These are phyloP conservation scores for Micrasema longulum DNA, from an alignment of 1,140 invertebrate genomes.

Conservation along the genomic window DNA sequence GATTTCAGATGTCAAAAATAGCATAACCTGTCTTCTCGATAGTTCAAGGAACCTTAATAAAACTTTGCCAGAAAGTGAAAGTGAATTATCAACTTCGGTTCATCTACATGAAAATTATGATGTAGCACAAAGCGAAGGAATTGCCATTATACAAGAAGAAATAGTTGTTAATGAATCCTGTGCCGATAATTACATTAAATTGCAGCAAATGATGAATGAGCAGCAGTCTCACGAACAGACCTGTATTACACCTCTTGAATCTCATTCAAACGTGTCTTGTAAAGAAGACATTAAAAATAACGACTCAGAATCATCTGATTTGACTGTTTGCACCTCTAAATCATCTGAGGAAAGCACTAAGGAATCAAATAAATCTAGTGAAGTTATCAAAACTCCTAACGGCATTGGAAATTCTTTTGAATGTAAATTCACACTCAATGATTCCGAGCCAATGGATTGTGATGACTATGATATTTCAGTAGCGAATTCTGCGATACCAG, in stretches of 20 bases:
- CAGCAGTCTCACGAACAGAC: too few relatives aligned
- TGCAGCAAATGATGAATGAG: too few relatives aligned
- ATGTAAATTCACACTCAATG: conserved; percentile 1
- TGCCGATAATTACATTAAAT: too few relatives aligned
- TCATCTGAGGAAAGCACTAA: too few relatives aligned
- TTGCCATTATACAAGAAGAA: conserved; percentile 18
- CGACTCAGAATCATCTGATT: too few relatives aligned
- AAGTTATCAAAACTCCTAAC: not conserved
- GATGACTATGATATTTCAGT: conserved; percentile 5
- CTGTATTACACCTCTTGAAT: too few relatives aligned
- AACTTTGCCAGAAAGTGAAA: not conserved
- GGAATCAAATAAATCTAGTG: too few relatives aligned
- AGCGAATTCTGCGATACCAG: too few relatives aligned
- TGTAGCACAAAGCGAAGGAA: conserved; percentile 6
- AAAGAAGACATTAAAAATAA: too few relatives aligned
- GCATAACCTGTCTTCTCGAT: conserved; percentile 1
- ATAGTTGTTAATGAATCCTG: not conserved
- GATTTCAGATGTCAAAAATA: conserved; percentile 20
- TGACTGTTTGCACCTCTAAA: too few relatives aligned
- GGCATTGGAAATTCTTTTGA: conserved; percentile 4
- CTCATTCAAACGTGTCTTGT: too few relatives aligned
- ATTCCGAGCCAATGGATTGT: conserved; percentile 39
- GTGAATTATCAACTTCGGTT: conserved; percentile 3
- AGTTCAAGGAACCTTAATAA: conserved; percentile 1
- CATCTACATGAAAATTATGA: not conserved